These are phyloP conservation scores for Coryphaenoides rupestris DNA, from an alignment of 2,113 vertebrate genomes.

Conservation along the genomic window DNA sequence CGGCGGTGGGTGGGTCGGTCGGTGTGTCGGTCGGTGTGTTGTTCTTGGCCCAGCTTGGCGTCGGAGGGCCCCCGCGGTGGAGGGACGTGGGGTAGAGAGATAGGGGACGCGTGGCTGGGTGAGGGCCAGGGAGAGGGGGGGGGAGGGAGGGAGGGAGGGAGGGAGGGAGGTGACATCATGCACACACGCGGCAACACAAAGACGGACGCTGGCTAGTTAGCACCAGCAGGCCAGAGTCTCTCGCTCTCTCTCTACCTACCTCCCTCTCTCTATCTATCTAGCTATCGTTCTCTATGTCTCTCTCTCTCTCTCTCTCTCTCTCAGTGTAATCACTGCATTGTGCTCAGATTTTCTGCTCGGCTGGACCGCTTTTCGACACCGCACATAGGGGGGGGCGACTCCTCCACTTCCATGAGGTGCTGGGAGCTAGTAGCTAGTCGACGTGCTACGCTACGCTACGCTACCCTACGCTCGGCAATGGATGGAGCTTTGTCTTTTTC, in stretches of 20 bases:
- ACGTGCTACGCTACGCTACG: no score
- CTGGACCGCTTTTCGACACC: slow-evolving; percentile 88
- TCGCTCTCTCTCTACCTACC: slow-evolving; percentile 37
- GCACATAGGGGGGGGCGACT: no score
- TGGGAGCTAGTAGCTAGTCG: no score
- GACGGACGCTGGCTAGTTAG: slow-evolving; percentile 57
- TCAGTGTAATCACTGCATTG: slow-evolving; percentile 97
- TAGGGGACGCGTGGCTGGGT: slow-evolving; percentile 42
- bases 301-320: slow-evolving; percentile 92
- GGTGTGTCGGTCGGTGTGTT: no score
- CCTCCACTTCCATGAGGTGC: no score
- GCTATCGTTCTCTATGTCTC: no score
- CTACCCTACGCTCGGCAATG: no score
- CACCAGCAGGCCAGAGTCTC: slow-evolving; percentile 20
- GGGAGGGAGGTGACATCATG: slow-evolving; percentile 43
- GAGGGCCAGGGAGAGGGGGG: slow-evolving; percentile 22
- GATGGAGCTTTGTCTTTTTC: no score
- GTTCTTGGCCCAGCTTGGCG: slow-evolving; percentile 59
- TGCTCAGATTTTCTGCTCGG: slow-evolving; percentile 97
- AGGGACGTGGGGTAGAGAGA: slow-evolving; percentile 67
- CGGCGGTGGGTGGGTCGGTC: no score
- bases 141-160: slow-evolving; percentile 18
- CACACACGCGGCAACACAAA: slow-evolving; percentile 60
- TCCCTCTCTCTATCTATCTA: slow-evolving; percentile 75
- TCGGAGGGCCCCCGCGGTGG: slow-evolving; percentile 48